Evolutionary conservation across 2,797 vertebrate species (phyloP), one percentile per base, ranked within the genome.

Genomic region (Falco naumanni): DNA sequence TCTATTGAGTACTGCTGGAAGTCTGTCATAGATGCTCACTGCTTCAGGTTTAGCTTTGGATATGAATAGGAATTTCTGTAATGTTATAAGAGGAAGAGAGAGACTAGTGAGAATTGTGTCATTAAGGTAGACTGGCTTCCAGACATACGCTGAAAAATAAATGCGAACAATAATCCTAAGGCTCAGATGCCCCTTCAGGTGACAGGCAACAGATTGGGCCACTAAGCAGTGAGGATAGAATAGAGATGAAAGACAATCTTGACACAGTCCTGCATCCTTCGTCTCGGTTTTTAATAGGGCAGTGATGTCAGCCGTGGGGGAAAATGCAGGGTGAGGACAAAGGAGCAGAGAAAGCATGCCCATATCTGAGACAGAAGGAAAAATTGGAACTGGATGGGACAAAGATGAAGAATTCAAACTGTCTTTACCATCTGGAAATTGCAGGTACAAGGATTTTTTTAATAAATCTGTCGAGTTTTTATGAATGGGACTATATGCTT

Each of bases 51-150:
- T 84, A 89, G 75, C 14, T 5, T 10, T 87, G n/a, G 71, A 61
- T 95, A 94, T 87, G 90, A 96, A 96, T 96, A 92, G 60, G 68
- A 92, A 93, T 95, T 89, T 91, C 84, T 94, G 69, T 94, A 85
- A 94, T 64, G 45, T 71, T 95, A 77, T 94, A 92, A 96, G 78
- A 89, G 60, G 51, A 86, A 79, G 79, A 90, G 75, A 91, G 61
- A 84, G 33, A 80, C 68, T 70, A 78, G 48, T 25, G 61, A 83
- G 71, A 87, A 87, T 31, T 83, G 45, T 87, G 71, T 83, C 89
- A 85, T 89, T 96, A 96, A 96, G 64, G 92, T 91, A 93, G 56
- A 34, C 68, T 91, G 45, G 78, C 94, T 95, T 43, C 57, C 53
- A 83, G 95, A 75, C 33, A 83, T 39, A 77, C 39, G 61, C 33